A percentile compares a stretch with the other conserved stretches of the same genome.
Evolutionary conservation across 2,113 vertebrate genomes (phyloP).

Genomic region (Leucopsar rothschildi): DNA sequence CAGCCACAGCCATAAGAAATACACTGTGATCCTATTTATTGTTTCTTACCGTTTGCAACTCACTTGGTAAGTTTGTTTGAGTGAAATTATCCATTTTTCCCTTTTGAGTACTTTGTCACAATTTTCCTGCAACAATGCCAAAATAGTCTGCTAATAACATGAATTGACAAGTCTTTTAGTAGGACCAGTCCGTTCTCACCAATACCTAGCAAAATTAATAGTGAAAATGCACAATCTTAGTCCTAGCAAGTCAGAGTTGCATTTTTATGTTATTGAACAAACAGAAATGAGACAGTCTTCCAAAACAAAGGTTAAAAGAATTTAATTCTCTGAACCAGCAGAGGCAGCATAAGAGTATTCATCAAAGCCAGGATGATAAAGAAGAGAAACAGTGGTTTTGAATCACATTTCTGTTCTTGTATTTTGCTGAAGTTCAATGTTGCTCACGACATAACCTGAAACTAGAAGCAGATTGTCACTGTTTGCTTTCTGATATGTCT

Average conservation of each 20-base stretch:
- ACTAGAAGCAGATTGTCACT: not conserved
- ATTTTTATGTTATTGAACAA: not conserved
- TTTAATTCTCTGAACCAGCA: not conserved
- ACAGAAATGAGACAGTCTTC: not conserved
- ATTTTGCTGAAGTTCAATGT: not conserved
- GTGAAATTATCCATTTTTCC: not conserved
- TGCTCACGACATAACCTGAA: not conserved
- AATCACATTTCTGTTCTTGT: not conserved
- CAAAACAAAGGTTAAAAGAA: not conserved
- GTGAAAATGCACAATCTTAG: not conserved
- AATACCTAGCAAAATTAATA: not conserved
- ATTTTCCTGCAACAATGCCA: not conserved
- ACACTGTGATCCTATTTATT: not conserved
- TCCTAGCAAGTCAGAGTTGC: not conserved
- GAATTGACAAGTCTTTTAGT: not conserved
- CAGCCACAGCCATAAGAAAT: not conserved
- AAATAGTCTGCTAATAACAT: not conserved
- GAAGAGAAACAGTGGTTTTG: not conserved
- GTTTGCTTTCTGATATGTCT: not conserved
- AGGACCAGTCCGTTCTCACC: not conserved
- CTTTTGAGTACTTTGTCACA: not conserved
- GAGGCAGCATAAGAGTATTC: not conserved
- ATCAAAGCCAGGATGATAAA: not conserved
- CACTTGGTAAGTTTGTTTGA: not conserved
- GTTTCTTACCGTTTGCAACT: not conserved